Conservation (phyloP, 2,797 vertebrate genomes). For the Gambusia yucatana region DNA sequence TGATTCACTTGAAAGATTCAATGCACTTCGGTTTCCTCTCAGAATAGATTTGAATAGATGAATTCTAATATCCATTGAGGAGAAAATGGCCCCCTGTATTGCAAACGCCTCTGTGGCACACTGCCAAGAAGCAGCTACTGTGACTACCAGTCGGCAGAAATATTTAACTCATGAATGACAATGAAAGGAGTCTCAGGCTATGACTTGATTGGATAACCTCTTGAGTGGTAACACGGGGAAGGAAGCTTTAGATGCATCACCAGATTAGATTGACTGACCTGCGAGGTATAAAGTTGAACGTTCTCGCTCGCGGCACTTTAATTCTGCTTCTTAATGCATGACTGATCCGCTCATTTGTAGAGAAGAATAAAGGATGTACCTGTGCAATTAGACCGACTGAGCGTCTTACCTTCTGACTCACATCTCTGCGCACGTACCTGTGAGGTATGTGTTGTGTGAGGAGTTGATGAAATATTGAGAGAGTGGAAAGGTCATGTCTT, state of each 20-base stretch:
- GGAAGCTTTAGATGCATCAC: constrained; percentile 11
- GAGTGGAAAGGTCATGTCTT: constrained; percentile 96
- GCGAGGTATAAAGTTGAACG: constrained; percentile 29
- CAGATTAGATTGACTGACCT: constrained; percentile 58
- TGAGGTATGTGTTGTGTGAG: constrained; percentile 95
- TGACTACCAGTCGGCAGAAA: constrained; percentile 71
- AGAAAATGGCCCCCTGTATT: constrained; percentile 63
- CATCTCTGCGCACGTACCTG: constrained; percentile 63
- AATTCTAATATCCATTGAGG: constrained; percentile 71
- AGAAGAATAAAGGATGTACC: constrained; percentile 20
- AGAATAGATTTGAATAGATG: constrained; percentile 79
- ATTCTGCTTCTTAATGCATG: constrained; percentile 52
- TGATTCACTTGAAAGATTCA: constrained; percentile 74
- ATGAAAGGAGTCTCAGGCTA: constrained; percentile 52
- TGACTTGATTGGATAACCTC: constrained; percentile 70
- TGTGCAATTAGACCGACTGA: constrained; percentile 18
- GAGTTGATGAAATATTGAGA: constrained; percentile 99
- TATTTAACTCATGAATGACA: constrained; percentile 77
- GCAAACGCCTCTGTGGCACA: constrained; percentile 42
- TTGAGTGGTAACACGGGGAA: constrained; percentile 32
- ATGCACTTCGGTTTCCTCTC: constrained; percentile 47
- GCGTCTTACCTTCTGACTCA: not conserved
- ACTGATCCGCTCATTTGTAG: constrained; percentile 37
- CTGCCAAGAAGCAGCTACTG: constrained; percentile 62
- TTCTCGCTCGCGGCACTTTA: constrained; percentile 27